These are phyloP conservation scores for Ptychochromis oligacanthus DNA, from an alignment of 2,113 vertebrate species.

Conservation along the genomic window DNA sequence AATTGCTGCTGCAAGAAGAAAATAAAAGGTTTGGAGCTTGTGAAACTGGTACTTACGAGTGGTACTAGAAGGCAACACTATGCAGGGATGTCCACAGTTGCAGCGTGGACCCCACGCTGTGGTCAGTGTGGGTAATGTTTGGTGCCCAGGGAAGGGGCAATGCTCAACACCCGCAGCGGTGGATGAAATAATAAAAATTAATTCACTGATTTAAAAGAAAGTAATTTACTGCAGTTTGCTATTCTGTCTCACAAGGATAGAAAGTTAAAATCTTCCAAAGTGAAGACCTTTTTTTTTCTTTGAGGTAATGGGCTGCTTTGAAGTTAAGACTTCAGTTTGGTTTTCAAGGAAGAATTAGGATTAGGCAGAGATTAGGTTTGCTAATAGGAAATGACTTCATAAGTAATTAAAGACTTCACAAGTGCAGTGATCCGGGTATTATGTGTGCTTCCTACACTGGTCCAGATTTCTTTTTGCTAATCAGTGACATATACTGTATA, in stretches of 20 bases:
- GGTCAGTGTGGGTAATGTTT: slow-evolving; percentile 39
- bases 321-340: background rate
- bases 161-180: slow-evolving; percentile 26
- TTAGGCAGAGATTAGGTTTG: slow-evolving; percentile 4
- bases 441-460: background rate
- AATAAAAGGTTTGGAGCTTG: background rate
- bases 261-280: background rate
- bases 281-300: background rate
- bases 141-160: slow-evolving; percentile 48
- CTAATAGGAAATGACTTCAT: background rate
- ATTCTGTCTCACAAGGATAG: background rate
- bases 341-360: slow-evolving; percentile 6
- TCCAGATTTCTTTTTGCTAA: background rate
- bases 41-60: background rate
- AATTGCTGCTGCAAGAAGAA: background rate
- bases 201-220: background rate
- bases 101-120: slow-evolving; percentile 35
- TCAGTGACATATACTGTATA: accelerated
- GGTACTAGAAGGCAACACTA: slow-evolving; percentile 9
- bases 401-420: slow-evolving; percentile 12
- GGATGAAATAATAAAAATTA: background rate
- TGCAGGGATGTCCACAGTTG: background rate
- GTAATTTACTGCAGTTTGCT: background rate
- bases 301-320: background rate
- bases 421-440: background rate